Evolutionary conservation across 1,140 invertebrate genomes (phyloP).

Genomic region (Zophobas atratus): DNA sequence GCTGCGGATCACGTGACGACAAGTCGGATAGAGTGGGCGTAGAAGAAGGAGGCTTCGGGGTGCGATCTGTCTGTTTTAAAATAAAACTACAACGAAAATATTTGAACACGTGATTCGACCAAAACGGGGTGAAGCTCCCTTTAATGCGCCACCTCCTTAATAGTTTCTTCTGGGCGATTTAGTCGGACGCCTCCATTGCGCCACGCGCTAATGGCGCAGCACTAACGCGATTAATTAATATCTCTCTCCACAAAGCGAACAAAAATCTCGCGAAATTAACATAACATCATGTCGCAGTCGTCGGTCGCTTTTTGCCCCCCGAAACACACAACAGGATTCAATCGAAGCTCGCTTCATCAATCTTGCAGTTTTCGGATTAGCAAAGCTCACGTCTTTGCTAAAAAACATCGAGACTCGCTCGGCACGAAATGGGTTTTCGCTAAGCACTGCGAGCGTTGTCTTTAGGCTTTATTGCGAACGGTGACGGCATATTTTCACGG

Average conservation of each 20-base stretch:
- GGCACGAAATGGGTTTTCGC: slow-evolving; percentile 7
- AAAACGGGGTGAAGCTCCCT: slow-evolving; percentile 9
- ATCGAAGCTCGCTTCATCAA: slow-evolving; percentile 40
- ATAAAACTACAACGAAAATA: too few relatives aligned
- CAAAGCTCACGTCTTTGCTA: slow-evolving; percentile 25
- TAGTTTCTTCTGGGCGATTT: slow-evolving; percentile 57
- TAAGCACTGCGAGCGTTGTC: slow-evolving; percentile 32
- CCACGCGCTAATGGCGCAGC: slow-evolving; percentile 53
- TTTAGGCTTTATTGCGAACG: slow-evolving; percentile 20
- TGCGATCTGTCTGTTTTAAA: too few relatives aligned
- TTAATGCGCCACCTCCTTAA: slow-evolving; percentile 38
- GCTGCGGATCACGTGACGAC: too few relatives aligned
- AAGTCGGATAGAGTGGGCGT: too few relatives aligned
- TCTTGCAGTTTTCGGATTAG: slow-evolving; percentile 37
- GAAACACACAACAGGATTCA: slow-evolving; percentile 31
- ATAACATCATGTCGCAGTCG: slow-evolving; percentile 26
- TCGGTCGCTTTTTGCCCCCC: slow-evolving; percentile 8
- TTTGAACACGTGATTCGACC: too few relatives aligned
- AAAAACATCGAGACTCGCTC: slow-evolving; percentile 28
- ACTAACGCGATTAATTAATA: slow-evolving; percentile 48
- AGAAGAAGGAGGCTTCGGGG: too few relatives aligned
- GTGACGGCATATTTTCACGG: slow-evolving; percentile 22
- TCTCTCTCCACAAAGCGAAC: slow-evolving; percentile 11
- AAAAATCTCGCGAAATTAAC: slow-evolving; percentile 28
- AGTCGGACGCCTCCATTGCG: slow-evolving; percentile 53